Base-by-base conservation (phyloP, 1,140 invertebrate species). In the Anoplophora glabripennis region DNA sequence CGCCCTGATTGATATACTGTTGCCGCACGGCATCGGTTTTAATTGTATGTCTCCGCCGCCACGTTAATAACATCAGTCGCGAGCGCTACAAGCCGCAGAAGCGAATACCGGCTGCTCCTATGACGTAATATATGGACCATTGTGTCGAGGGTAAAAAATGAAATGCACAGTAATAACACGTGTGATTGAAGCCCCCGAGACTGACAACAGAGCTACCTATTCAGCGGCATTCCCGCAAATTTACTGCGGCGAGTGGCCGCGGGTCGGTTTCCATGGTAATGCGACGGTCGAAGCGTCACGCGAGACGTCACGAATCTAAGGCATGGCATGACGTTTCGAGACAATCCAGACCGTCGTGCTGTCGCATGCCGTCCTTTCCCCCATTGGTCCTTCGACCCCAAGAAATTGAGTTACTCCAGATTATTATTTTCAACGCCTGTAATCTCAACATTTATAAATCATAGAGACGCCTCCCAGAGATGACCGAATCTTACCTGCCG, bases 121-220 rank as follows among this genome's bases (percentile, higher is more conserved):
- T 53, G 51, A 53, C 51, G 51, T 53, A 55, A 55, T 55, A 55
- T 46, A 55, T 55, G 53, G 53, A 55, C 53, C 46, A 55, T 55
- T 55, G 53, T 55, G 33, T 34, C 9, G 7, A 11, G 12, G 10
- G 11, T 55, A 55, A 55, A n/a, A 55, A 55, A 55, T 55, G 34
- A 14, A 41, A 7, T 37, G 14, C 45, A 46, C 41, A 55, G 53
- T 46, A 55, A 55, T 55, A 55, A 55, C 53, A 55, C 41, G 53
- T 54, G 52, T 54, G 52, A 54, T 54, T 38, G 52, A 54, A 54
- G 52, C 44, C 18, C 52, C 38, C 37, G 36, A 55, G 37, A 55
- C 41, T 55, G 53, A 55, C 53, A 55, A 55, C 41, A 55, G 33
- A 44, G 46, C 41, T 44, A 55, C 41, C 46, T 55, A 55, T 55